phyloP scores from a whole-genome alignment of 1,140 invertebrate genomes.

The Pseudomyrmex cubaensis region DNA sequence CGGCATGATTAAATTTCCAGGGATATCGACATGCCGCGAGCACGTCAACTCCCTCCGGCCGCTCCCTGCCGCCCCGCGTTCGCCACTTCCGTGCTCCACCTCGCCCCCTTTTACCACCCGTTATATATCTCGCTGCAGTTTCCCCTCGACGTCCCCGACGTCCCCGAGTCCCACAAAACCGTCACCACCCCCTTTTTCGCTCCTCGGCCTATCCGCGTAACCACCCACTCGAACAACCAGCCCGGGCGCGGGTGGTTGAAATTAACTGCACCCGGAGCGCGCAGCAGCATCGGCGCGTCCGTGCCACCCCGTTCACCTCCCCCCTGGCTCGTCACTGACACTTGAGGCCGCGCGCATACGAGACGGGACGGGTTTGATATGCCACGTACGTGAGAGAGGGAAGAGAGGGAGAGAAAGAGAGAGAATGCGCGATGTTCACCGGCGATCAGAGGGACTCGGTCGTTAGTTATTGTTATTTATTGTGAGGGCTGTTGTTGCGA shows the following conservation, averaged over 20 bases:
- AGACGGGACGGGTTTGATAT: conserved; percentile 46
- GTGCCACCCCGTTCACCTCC: conserved; percentile 8
- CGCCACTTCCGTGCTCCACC: conserved; percentile 28
- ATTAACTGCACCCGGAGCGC: conserved; percentile 68
- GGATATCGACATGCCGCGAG: conserved; percentile 80
- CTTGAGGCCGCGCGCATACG: conserved; percentile 46
- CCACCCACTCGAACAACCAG: conserved; percentile 47
- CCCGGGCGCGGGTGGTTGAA: conserved; percentile 55
- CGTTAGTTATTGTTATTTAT: conserved; percentile 60
- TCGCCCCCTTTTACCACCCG: conserved; percentile 36
- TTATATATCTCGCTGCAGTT: conserved; percentile 61
- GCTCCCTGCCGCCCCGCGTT: conserved; percentile 32
- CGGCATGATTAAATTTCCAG: conserved; percentile 81
- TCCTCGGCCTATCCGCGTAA: conserved; percentile 71
- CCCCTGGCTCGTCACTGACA: conserved; percentile 29
- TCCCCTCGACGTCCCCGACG: neutral
- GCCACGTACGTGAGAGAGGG: neutral
- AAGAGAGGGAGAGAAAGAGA: neutral
- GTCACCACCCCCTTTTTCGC: conserved; percentile 64
- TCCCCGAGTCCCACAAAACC: conserved; percentile 24
- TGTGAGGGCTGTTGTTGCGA: conserved; percentile 48
- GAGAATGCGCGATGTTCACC: conserved; percentile 25
- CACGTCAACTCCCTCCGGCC: conserved; percentile 71
- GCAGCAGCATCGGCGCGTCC: conserved; percentile 51
- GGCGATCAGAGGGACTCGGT: conserved; percentile 52